Evolutionary conservation across 92 coral and sea anemone genomes (phyloP), one percentile per base, ranked within the genome.

Genomic region (Galaxea fascicularis): DNA sequence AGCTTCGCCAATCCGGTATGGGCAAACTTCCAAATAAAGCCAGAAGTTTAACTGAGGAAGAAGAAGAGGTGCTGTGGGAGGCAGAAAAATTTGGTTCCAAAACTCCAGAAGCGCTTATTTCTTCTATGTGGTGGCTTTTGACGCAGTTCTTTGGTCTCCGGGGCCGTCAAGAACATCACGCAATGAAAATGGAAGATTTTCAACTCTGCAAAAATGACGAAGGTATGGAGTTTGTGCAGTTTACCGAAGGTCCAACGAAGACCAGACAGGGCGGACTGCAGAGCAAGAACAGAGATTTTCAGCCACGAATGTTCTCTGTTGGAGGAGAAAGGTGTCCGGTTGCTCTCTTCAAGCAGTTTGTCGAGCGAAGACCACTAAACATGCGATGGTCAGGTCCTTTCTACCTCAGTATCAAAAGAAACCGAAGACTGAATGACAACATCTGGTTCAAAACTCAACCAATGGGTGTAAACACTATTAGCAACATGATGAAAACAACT

Each of bases 151-250:
- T 88, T 76, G 88, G 92, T n/a, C 76, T 85, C 3, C 78, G 90
- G 0, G 92, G 91, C 44, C 88, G 90, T 21, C 90, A 92, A 58
- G 92, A 88, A 25, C 90, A 84, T 56, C 87, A 83, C 49, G 77
- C 46, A 24, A 88, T 83, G 94, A 71, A 39, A 52, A 62, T 80
- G 17, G 85, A 76, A 16, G 88, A 82, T 56, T 86, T 75, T 44
- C 20, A 64, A 25, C 4, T 88, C 28, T 22, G 85, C 59, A 75
- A 74, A 88, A 82, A 79, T 65, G 92, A 88, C 82, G 44, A 74
- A 10, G 87, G 87, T 65, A 54, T 28, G 10, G 87, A 91, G 77
- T 91, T 69, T 52, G 92, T 88, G 14, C 79, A 78, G 54, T 91
- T 77, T 58, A 51, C 74, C 9, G 90, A 84, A 80, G 87, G 87